phyloP scores from a whole-genome alignment of 53 echinoderm and acorn worm genomes.

The Stichopus horrens region DNA sequence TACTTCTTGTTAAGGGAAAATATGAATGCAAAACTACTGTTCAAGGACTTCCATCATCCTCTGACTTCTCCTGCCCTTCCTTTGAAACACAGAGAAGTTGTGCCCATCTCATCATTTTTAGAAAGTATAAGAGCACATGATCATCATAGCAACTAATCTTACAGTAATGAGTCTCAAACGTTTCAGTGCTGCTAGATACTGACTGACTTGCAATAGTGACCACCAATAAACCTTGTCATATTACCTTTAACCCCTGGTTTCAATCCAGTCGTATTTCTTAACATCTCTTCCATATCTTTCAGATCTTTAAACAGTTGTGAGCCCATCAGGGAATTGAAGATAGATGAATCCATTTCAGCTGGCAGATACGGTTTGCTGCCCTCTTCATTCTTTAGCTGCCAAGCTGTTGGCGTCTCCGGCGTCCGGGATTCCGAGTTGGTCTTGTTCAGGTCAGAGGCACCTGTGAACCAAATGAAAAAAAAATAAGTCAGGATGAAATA shows the following conservation, averaged over 20 bases:
- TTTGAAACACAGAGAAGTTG: too few relatives aligned
- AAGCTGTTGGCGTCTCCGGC: slow-evolving; percentile 82
- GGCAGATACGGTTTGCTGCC: slow-evolving; percentile 70
- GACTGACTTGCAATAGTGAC: too few relatives aligned
- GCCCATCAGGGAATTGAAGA: slow-evolving; percentile 74
- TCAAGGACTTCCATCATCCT: too few relatives aligned
- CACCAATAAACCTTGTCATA: neutral
- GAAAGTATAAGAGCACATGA: slow-evolving; percentile 28
- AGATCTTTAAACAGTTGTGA: slow-evolving; percentile 91
- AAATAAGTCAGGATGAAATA: neutral
- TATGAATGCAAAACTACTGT: too few relatives aligned
- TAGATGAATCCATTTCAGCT: slow-evolving; percentile 69
- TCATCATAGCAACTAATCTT: too few relatives aligned
- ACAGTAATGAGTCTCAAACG: too few relatives aligned
- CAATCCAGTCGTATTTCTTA: slow-evolving; percentile 78
- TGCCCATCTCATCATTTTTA: too few relatives aligned
- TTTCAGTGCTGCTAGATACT: too few relatives aligned
- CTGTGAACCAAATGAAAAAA: slow-evolving; percentile 39
- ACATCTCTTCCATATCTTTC: slow-evolving; percentile 94
- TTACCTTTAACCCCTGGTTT: slow-evolving; percentile 95
- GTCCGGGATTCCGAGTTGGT: slow-evolving; percentile 71
- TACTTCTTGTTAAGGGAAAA: too few relatives aligned
- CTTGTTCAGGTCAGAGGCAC: slow-evolving; percentile 88
- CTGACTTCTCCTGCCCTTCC: too few relatives aligned
- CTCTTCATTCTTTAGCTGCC: slow-evolving; percentile 80